Base-by-base conservation (phyloP, 2,113 vertebrate genomes). In the Helogale parvula region DNA sequence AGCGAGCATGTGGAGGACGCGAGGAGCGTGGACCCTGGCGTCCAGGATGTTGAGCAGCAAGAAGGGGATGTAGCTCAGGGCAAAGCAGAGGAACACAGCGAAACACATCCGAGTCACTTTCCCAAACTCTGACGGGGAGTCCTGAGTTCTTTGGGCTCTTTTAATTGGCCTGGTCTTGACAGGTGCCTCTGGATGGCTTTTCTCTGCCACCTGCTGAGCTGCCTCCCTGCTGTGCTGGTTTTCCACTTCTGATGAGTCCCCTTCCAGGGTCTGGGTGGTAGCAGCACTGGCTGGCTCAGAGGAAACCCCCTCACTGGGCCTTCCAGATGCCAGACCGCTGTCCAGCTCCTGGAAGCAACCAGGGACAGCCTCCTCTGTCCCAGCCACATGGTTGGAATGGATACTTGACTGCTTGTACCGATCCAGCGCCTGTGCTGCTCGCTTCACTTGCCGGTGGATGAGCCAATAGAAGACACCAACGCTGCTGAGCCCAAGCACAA, bases 41-140 rank as follows among this genome's bases (percentile, higher is more conserved):
- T 99, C 99, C 0, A 98, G 97, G 65, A 99, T 99, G 96, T 99
- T 99, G 79, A 99, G 97, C 52, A 99, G 81, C 74, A 99, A 54
- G 98, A 99, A 99, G 3, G 99, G 99, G 0, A 98, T 98, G 66
- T 99, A 99, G 95, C 99, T 99, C 69, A 99, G 96, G 2, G 98
- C 98, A 47, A 99, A 99, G 94, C 99, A 99, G 74, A 99, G 91
- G 88, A 99, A 99, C 83, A 99, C 99, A 0, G 98, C 98, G 63
- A 99, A 99, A 45, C 99, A 99, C 99, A 99, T 99, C 10, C 98
- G 98, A 1, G 99, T 99, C 83, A 99, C 99, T 23, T 98, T 98
- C 86, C 98, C 98, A 72, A 99, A 99, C 84, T 99, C 99, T 0
- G 97, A 95, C 4, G 99, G 98, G 4, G 99, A 98, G 71, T 98